Percentiles rank a stretch among this genome's conserved stretches.
These are phyloP conservation scores for Catocala nupta DNA, from an alignment of 2,888 invertebrate species.

Conservation along the genomic window DNA sequence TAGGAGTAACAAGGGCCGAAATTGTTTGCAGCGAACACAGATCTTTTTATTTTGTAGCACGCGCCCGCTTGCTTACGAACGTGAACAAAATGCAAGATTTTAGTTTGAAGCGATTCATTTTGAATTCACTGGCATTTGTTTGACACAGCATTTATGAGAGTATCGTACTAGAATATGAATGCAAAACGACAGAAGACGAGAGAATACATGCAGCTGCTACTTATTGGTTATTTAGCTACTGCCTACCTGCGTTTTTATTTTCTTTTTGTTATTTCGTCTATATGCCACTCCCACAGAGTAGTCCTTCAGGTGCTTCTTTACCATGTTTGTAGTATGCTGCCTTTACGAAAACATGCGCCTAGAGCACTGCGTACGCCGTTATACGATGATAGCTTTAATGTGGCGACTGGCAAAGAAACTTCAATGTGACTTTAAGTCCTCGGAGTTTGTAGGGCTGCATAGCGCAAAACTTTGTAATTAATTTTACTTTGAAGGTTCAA, in stretches of 20 bases:
- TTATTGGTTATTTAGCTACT: no score
- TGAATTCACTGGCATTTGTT: slow-evolving; percentile 18
- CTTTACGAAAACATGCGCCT: no score
- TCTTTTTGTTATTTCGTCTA: no score
- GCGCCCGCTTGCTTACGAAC: slow-evolving; percentile 17
- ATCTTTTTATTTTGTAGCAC: slow-evolving; percentile 37
- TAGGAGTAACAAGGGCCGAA: not conserved
- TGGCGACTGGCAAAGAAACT: not conserved
- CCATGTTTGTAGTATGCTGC: no score
- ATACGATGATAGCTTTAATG: no score
- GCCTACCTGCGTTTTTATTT: no score
- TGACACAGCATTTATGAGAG: slow-evolving; percentile 9
- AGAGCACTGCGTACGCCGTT: no score
- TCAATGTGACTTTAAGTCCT: not conserved
- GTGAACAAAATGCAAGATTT: slow-evolving; percentile 39
- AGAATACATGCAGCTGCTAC: not conserved
- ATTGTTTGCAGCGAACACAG: slow-evolving; percentile 42
- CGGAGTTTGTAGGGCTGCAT: slow-evolving; percentile 1
- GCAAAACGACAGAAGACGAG: not conserved
- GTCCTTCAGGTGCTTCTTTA: no score
- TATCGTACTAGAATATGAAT: slow-evolving; percentile 6
- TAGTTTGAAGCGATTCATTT: slow-evolving; percentile 29
- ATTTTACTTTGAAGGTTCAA: not conserved
- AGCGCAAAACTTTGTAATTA: slow-evolving; percentile 3
- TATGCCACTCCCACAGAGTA: no score